Evolutionary conservation across 2,113 vertebrate genomes (phyloP).

Genomic region (Pan troglodytes): NHGRI_mPanTro3-v2.1_pri NC_072411.2:81908501-81909000

Average conservation of each 20-base stretch:
- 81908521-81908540: background rate
- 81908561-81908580: slow-evolving; percentile 45
- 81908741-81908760: background rate
- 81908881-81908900: background rate
- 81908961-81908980: background rate
- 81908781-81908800: background rate
- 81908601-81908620: background rate
- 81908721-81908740: background rate
- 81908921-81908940: background rate
- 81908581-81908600: slow-evolving; percentile 6
- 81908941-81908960: background rate
- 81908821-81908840: background rate
- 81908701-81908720: background rate
- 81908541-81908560: slow-evolving; percentile 23
- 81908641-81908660: background rate
- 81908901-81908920: background rate
- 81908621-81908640: background rate
- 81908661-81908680: background rate
- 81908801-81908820: slow-evolving; percentile 13
- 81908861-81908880: background rate
- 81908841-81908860: background rate
- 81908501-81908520: background rate
- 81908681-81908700: background rate
- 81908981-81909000: slow-evolving; percentile 28
- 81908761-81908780: background rate